Percentiles rank a stretch among this genome's conserved stretches.
Conservation (phyloP, 2,888 invertebrate genomes). For the Drosophila ochracea region DNA sequence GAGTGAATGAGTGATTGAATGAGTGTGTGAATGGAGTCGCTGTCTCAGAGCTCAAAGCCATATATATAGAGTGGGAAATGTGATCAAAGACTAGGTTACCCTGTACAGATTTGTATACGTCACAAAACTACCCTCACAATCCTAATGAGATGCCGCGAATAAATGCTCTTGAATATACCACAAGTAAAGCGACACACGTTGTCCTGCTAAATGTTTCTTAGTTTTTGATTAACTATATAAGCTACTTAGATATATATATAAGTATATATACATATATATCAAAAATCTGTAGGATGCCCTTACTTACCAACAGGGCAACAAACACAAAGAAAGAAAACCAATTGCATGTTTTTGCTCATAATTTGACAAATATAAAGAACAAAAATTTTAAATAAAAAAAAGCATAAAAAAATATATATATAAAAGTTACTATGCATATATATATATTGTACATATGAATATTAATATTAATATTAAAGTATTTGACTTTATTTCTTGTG, state of each 20-base stretch:
- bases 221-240: neutral
- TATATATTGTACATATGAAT: neutral
- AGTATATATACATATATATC: neutral
- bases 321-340: too few species aligned
- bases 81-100: slow-evolving; percentile 2
- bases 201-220: neutral
- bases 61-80: neutral
- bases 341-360: too few species aligned
- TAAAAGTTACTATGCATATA: neutral
- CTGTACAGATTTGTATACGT: neutral
- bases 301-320: too few species aligned
- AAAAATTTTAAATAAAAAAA: neutral
- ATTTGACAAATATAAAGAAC: neutral
- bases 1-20: slow-evolving; percentile 16
- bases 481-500: too few species aligned
- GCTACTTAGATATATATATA: neutral
- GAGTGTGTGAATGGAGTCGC: slow-evolving; percentile 31
- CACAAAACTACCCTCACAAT: neutral
- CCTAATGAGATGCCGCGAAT: neutral
- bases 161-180: neutral
- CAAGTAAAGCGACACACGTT: neutral
- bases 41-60: slow-evolving; percentile 61
- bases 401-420: neutral
- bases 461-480: neutral
- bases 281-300: too few species aligned